phyloP scores from a whole-genome alignment of 1,140 invertebrate species.

The Drosophila paulistorum region DNA sequence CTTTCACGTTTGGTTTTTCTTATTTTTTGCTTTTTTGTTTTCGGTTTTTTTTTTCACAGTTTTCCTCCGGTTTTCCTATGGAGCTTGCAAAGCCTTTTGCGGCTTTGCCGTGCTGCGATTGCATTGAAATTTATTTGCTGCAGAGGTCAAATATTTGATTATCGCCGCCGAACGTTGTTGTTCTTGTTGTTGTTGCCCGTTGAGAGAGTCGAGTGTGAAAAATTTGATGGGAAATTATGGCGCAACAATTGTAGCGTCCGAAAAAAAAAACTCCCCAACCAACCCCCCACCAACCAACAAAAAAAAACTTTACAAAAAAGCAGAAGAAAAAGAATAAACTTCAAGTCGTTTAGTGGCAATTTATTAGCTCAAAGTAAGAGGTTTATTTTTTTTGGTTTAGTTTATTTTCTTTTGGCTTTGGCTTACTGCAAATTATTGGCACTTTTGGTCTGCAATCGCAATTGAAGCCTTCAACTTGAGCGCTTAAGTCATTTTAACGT shows the following conservation, averaged over 20 bases:
- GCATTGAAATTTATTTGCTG: slow-evolving; percentile 81
- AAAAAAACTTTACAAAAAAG: neutral
- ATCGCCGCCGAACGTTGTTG: slow-evolving; percentile 60
- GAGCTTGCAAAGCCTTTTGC: slow-evolving; percentile 17
- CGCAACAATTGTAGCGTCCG: slow-evolving; percentile 72
- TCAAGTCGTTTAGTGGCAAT: slow-evolving; percentile 75
- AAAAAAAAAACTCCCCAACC: slow-evolving; percentile 20
- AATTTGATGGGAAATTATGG: slow-evolving; percentile 82
- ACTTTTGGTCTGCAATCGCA: slow-evolving; percentile 19
- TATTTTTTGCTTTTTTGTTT: slow-evolving; percentile 2
- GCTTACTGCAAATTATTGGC: slow-evolving; percentile 13
- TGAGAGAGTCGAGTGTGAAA: slow-evolving; percentile 71
- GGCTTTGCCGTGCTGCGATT: slow-evolving; percentile 48
- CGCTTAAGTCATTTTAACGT: slow-evolving; percentile 30
- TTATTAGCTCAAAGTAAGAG: slow-evolving; percentile 81
- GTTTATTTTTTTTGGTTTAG: slow-evolving; percentile 45
- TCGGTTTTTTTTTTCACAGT: slow-evolving; percentile 2
- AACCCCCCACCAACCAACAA: too few species aligned
- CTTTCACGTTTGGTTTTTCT: slow-evolving; percentile 64
- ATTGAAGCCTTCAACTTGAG: slow-evolving; percentile 54
- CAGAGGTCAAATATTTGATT: slow-evolving; percentile 82
- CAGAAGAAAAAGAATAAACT: slow-evolving; percentile 2
- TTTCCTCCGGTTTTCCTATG: slow-evolving; percentile 20
- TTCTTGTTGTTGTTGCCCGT: neutral
- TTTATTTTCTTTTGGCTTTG: slow-evolving; percentile 10